These are phyloP conservation scores for Apotomis capreana DNA, from an alignment of 2,888 invertebrate species.

Conservation along the genomic window DNA sequence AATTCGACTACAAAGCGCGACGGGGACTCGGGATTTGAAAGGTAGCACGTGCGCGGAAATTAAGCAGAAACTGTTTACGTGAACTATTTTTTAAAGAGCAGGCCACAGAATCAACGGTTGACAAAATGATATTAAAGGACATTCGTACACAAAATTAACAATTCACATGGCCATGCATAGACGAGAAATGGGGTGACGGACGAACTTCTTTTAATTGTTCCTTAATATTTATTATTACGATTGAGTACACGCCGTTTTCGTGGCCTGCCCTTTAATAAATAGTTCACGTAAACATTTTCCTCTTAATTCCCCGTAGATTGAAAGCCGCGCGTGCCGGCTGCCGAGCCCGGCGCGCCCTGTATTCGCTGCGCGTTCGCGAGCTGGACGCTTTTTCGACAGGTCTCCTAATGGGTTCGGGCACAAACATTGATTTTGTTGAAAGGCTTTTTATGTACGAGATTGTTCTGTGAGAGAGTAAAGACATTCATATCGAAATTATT, in stretches of 20 bases:
- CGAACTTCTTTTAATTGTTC: too few relatives aligned
- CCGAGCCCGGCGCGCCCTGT: constrained; percentile 1
- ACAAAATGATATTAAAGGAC: too few relatives aligned
- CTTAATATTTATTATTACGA: neutral
- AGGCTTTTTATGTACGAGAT: constrained; percentile 19
- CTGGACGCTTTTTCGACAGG: constrained; percentile 32
- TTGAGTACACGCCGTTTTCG: neutral
- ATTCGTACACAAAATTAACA: too few relatives aligned
- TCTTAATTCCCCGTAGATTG: constrained; percentile 41
- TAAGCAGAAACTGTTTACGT: too few relatives aligned
- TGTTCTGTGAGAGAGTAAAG: constrained; percentile 1
- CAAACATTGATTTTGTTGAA: constrained; percentile 41
- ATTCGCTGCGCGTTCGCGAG: constrained; percentile 27
- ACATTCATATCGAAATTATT: neutral
- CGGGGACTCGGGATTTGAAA: too few relatives aligned
- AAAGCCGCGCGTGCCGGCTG: constrained; percentile 19
- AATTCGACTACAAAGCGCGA: too few relatives aligned
- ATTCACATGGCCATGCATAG: too few relatives aligned
- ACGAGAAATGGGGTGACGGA: too few relatives aligned
- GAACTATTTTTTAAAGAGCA: too few relatives aligned
- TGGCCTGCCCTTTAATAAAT: constrained; percentile 39
- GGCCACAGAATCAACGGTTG: too few relatives aligned
- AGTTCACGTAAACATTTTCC: constrained; percentile 42
- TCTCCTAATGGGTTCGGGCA: constrained; percentile 35
- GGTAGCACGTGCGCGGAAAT: too few relatives aligned